Base-by-base conservation (phyloP, 35 echinoderm and acorn worm species). In the Strongylocentrotus purpuratus region DNA sequence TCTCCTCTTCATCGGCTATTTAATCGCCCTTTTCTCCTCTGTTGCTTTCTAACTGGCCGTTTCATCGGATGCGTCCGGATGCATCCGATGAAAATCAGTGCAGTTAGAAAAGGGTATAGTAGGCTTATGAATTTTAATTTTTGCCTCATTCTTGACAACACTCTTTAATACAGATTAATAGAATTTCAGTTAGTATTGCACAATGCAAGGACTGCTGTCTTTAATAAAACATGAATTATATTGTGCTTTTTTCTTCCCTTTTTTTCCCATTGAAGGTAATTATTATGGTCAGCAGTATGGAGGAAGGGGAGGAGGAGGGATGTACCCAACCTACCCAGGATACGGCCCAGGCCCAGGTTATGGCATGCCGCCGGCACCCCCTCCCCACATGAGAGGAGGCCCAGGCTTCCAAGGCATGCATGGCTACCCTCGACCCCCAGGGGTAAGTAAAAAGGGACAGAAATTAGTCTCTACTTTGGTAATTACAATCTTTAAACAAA, bases 321-420 rank as follows among this genome's bases (percentile, higher is more conserved):
- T 96, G 96, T 94, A 94, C 88, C 94, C 85, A 89, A 0, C n/a
- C 25, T 96, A 93, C 48, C 33, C 33, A 6, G 91, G 91, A 33
- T 93, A 90, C 65, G 96, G 96, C 46, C 87, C 45, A 10, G 96
- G 96, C 46, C 87, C 45, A 10, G 88, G 88, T 47, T 96, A 96
- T 89, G 92, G 92, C 48, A 96, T 96, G 95, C 59, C 46, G 10
- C 87, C 71, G 28, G 31, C 45, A 9, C 58, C 46, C 13, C 87
- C 87, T 33, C 52, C 47, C 46, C 91, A 47, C 22, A 93, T 93
- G 91, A 78, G 65, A 78, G 91, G 91, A 17, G 91, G 91, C 91
- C 91, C 91, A 15, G 35, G 35, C 18, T 93, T n/a, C 48, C 45
- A 33, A 93, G 91, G 91, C 91, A 93, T 93, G 91, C 48, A 47